Evolutionary conservation across 2,888 invertebrate genomes (phyloP), one percentile per base, ranked within the genome.

Genomic region (Diachrysia chrysitis): DNA sequence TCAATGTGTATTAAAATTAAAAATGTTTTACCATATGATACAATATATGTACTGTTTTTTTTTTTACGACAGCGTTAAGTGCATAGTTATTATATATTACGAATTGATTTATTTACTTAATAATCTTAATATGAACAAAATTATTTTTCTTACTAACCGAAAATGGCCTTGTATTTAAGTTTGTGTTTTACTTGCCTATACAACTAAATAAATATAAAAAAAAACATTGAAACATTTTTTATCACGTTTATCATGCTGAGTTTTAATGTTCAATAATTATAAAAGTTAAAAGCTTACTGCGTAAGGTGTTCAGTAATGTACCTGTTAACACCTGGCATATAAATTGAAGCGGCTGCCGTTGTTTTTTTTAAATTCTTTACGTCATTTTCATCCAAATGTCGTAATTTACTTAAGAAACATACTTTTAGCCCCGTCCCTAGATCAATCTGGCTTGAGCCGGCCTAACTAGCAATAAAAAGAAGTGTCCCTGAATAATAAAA

Each of bases 1-100:
- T 76, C 64, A 80, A 76, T 74, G 74, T 73, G 66, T 69, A 81
- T 67, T 76, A 60, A 66, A 65, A 79, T 65, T 70, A 67, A 73
- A 72, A 75, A 69, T 68, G 61, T 66, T 81, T 78, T 75, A 75
- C 71, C 69, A 76, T 69, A 65, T 67, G 56, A 3, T 2, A 68
- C 70, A 78, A 32, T 56, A 42, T 23, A 29, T 19, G 46, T 51
- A 42, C 58, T 61, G 16, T 60, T 61, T 63, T 66, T 54, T 57
- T 56, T 58, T 19, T 25, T 16, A 54, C 25, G n/a, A 54, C 9
- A 2, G 16, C 16, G 14, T 51, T n/a, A 21, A 21, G 10, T 51
- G n/a, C 5, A 42, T 37, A 16, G 4, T 37, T 37, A 37, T 14
- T 4, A 37, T 37, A 4, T 12, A 3, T 16, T 16, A 37, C 16